Evolutionary conservation across 2,113 vertebrate species (phyloP).

Genomic region (Cyanoramphus novaezelandiae): DNA sequence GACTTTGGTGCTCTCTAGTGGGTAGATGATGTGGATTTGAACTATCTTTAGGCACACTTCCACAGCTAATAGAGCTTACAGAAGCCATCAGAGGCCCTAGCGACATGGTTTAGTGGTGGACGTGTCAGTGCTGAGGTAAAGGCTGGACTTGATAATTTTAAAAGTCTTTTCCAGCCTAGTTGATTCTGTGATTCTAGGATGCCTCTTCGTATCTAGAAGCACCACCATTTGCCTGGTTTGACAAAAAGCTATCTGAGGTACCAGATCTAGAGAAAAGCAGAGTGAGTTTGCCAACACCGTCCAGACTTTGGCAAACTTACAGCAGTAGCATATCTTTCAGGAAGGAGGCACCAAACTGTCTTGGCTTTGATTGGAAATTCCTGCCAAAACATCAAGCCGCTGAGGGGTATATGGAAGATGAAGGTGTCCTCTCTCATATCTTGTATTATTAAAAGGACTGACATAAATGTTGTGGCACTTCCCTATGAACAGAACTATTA

Average conservation of each 20-base stretch:
- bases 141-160: background rate
- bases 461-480: background rate
- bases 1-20: background rate
- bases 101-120: background rate
- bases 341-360: background rate
- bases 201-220: background rate
- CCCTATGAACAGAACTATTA: background rate
- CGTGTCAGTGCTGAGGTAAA: background rate
- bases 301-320: background rate
- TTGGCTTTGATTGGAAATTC: background rate
- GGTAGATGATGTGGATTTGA: background rate
- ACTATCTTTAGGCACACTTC: background rate
- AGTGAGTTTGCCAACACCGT: background rate
- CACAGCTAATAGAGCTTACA: background rate
- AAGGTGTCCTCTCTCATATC: background rate
- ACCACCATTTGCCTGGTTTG: background rate
- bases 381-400: fast-evolving
- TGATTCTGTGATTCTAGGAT: background rate
- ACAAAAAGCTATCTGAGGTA: background rate
- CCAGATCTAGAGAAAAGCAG: background rate
- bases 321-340: background rate
- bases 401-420: background rate
- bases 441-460: background rate
- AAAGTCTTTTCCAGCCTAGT: background rate
- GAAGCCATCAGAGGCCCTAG: background rate